Evolutionary conservation across 2,888 invertebrate species (phyloP), one percentile per base, ranked within the genome.

Genomic region (Drosophila phalerata): DNA sequence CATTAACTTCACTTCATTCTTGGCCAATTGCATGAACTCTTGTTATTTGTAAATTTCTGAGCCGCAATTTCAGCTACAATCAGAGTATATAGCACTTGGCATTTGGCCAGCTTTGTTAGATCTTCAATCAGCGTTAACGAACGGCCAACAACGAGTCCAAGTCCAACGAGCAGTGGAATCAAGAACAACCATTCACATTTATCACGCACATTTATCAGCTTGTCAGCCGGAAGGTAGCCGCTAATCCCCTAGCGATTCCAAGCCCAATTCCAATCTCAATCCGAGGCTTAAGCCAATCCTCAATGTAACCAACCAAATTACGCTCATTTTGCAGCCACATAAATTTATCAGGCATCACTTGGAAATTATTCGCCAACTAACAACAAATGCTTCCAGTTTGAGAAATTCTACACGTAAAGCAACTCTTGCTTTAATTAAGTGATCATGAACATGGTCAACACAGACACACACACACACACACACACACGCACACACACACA

Each of bases 181-280:
- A 69, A 51, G 45, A 64, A 67, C 64, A 73, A 53, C 67, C 80
- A 82, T 77, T 79, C 76, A 68, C 79, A 85, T 83, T 83, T 83
- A 83, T 83, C 83, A 83, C 84, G 83, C 83, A 83, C 83, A 83
- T 83, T 79, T 85, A 85, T 83, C 84, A 78, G 83, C 76, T 85
- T 83, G 83, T 83, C 86, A 83, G 83, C 79, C 86, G 61, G 71
- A 81, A 81, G 79, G 81, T 58, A 67, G 64, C 68, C 51, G 52
- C 58, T 76, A 69, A 72, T 77, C 69, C 76, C 61, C 47, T 5
- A 64, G 64, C 22, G 64, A 64, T 57, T 57, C 9, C 57, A 51
- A 55, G 19, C 38, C 64, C 72, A 42, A 64, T 49, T 38, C 65
- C 53, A 69, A 57, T 34, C 28, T 9, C 47, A 47, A 53, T n/a